phyloP scores from a whole-genome alignment of 1,140 invertebrate genomes.

The Drosophila navojoa region DNA sequence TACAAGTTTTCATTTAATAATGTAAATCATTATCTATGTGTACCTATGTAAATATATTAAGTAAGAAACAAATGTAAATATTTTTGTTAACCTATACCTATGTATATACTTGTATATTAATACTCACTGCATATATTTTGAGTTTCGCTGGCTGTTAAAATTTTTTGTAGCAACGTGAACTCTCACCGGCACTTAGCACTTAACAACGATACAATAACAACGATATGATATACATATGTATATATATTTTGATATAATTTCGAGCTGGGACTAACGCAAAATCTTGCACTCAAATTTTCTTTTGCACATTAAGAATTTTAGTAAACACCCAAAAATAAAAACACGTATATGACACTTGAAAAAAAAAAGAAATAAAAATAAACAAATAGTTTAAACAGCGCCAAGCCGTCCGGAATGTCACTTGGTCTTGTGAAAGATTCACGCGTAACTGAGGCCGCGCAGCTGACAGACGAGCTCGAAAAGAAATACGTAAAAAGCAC shows the following conservation, averaged over 20 bases:
- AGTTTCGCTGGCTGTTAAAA: neutral
- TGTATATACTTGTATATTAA: too few species aligned
- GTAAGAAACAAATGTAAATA: too few species aligned
- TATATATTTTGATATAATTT: too few species aligned
- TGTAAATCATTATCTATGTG: too few species aligned
- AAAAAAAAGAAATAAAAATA: neutral
- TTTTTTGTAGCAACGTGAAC: neutral
- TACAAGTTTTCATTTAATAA: too few species aligned
- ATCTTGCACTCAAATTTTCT: neutral
- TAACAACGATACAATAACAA: neutral
- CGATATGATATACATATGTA: too few species aligned
- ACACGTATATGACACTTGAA: neutral
- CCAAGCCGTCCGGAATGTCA: slow-evolving; percentile 52
- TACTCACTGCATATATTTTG: neutral
- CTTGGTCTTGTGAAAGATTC: slow-evolving; percentile 81
- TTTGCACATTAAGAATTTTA: neutral
- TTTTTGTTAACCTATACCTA: too few species aligned
- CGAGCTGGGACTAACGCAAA: neutral
- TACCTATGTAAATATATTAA: too few species aligned
- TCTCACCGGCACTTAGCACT: slow-evolving; percentile 1
- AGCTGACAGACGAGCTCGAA: too few species aligned
- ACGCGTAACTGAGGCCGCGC: slow-evolving; percentile 69
- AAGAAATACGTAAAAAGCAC: slow-evolving; percentile 24
- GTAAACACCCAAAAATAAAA: neutral
- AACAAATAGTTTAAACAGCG: slow-evolving; percentile 16